A percentile compares a stretch with the other conserved stretches of the same genome.
Evolutionary conservation across 2,888 invertebrate species (phyloP).

Genomic region (Tillus elongatus): DNA sequence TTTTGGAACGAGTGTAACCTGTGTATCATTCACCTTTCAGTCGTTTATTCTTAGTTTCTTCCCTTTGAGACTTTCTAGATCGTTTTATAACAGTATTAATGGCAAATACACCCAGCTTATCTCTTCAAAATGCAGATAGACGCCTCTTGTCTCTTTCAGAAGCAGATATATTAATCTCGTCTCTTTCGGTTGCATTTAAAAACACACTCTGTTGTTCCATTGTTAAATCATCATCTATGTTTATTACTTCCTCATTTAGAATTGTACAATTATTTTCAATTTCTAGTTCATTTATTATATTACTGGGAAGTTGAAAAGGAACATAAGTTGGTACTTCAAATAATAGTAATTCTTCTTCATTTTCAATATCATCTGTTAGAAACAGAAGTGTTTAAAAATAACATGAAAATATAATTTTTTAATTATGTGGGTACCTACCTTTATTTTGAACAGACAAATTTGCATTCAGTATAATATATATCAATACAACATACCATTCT

Average conservation of each 20-base stretch:
- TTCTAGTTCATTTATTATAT: slow-evolving; percentile 3
- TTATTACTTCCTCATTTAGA: not conserved
- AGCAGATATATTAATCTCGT: no score
- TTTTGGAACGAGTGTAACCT: not conserved
- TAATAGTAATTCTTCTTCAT: no score
- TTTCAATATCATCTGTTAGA: no score
- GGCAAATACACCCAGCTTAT: not conserved
- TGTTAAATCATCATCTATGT: not conserved
- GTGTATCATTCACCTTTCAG: slow-evolving; percentile 3
- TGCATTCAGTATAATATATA: no score
- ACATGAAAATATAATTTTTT: no score
- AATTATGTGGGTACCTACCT: no score
- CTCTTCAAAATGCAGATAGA: no score
- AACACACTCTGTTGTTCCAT: not conserved
- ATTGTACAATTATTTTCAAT: not conserved
- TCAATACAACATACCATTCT: no score
- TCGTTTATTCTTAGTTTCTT: slow-evolving; percentile 1
- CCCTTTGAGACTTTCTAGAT: not conserved
- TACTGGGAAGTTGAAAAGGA: not conserved
- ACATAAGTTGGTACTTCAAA: no score
- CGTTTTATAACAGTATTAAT: not conserved
- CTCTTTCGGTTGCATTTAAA: not conserved
- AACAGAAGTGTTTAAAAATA: no score
- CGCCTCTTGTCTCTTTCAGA: no score
- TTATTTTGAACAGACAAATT: no score